Conservation (phyloP, 2,888 invertebrate species). For the Flexamia atlantica region DNA sequence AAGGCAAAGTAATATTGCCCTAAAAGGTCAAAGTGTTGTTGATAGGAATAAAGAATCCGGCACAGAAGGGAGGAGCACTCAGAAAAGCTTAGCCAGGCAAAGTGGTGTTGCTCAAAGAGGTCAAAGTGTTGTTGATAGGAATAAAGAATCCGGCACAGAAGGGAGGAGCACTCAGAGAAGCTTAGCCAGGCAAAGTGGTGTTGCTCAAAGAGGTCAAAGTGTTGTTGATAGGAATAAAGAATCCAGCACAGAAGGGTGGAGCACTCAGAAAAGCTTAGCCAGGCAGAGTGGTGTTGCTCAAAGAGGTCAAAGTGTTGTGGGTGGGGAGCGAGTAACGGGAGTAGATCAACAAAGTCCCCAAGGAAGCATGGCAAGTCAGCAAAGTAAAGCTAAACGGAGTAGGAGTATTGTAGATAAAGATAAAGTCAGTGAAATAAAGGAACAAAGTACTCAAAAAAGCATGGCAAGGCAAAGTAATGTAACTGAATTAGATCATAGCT, state of each 20-base stretch:
- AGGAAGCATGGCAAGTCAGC: background rate
- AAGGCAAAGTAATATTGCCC: background rate
- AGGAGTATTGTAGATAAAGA: background rate
- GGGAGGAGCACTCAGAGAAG: background rate
- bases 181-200: background rate
- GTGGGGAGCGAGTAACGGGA: background rate
- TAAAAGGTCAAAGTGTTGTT: background rate
- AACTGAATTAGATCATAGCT: background rate
- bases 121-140: background rate
- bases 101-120: background rate
- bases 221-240: background rate
- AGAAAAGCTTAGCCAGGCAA: background rate
- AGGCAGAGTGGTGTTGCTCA: background rate
- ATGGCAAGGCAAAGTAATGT: background rate
- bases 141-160: background rate
- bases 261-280: background rate
- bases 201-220: background rate
- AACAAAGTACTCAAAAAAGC: background rate
- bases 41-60: background rate
- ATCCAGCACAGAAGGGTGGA: background rate
- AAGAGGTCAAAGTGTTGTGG: background rate
- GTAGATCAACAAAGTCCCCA: background rate
- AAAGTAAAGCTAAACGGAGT: too few relatives aligned
- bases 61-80: background rate
- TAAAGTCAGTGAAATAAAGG: background rate